A percentile compares a stretch with the other conserved stretches of the same genome.
Evolutionary conservation across 2,888 invertebrate genomes (phyloP).

Genomic region (Leucozona laternaria): DNA sequence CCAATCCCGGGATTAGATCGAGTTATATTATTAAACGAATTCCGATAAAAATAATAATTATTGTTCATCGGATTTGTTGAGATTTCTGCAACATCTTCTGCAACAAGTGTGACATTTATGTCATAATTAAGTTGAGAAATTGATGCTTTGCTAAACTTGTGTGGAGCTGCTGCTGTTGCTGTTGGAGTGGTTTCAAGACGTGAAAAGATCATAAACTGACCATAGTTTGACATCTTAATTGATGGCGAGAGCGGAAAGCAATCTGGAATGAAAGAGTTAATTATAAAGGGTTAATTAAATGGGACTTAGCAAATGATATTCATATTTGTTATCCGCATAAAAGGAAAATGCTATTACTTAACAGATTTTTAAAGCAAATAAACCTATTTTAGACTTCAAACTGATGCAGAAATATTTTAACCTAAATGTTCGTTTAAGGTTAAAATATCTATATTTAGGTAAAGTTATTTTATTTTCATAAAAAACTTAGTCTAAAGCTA

Average conservation of each 20-base stretch:
- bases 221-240: conserved; percentile 55
- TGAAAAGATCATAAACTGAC: conserved; percentile 32
- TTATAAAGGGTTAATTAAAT: neutral
- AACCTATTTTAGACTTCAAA: neutral
- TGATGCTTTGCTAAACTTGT: conserved; percentile 18
- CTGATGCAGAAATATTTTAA: neutral
- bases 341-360: neutral
- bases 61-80: conserved; percentile 36
- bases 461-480: neutral
- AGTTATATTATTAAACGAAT: conserved; percentile 49
- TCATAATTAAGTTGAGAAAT: conserved; percentile 47
- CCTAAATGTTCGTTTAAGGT: neutral
- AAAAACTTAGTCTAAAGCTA: conserved; percentile 5
- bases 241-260: conserved; percentile 9
- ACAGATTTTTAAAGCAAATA: neutral
- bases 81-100: conserved; percentile 30
- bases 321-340: neutral
- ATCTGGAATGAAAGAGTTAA: conserved; percentile 37
- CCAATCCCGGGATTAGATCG: conserved; percentile 61
- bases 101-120: conserved; percentile 43
- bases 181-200: neutral
- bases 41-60: conserved; percentile 43
- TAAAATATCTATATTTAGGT: neutral
- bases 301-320: neutral
- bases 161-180: neutral